Evolutionary conservation across 2,888 invertebrate genomes (phyloP).

Genomic region (Eristalis arbustorum): DNA sequence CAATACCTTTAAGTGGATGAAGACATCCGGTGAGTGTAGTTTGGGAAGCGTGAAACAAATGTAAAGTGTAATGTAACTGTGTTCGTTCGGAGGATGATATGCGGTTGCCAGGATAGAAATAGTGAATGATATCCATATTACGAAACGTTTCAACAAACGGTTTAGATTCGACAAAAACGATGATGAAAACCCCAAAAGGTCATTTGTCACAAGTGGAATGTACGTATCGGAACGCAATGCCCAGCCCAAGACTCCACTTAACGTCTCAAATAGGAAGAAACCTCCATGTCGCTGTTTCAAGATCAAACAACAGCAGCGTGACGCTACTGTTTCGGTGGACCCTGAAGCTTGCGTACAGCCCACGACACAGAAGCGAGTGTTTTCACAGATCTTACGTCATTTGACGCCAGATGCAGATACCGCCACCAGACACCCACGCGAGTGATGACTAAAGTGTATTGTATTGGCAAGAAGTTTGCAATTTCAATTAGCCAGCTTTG

Average conservation of each 20-base stretch:
- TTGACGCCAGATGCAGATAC: conserved; percentile 56
- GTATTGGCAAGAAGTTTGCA: conserved; percentile 5
- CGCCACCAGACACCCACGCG: conserved; percentile 42
- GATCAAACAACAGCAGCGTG: conserved; percentile 43
- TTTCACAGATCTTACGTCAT: conserved; percentile 56
- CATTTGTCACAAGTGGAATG: background rate
- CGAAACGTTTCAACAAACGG: background rate
- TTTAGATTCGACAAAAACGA: background rate
- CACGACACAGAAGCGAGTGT: conserved; percentile 24
- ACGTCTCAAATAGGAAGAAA: conserved; percentile 44
- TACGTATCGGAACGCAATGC: background rate
- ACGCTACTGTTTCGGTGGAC: conserved; percentile 37
- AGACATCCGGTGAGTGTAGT: background rate
- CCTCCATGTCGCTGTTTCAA: conserved; percentile 46
- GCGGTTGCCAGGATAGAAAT: too few species aligned
- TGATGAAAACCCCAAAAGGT: background rate
- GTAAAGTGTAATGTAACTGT: too few species aligned
- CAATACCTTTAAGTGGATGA: background rate
- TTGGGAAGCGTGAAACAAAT: background rate
- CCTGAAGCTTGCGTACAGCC: conserved; percentile 28
- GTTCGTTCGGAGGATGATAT: background rate
- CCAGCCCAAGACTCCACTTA: background rate
- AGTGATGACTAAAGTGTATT: background rate
- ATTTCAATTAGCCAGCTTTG: conserved; percentile 9
- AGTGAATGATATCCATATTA: too few species aligned